These are phyloP conservation scores for Seriola aureovittata DNA, from an alignment of 2,113 vertebrate species.

Conservation along the genomic window DNA sequence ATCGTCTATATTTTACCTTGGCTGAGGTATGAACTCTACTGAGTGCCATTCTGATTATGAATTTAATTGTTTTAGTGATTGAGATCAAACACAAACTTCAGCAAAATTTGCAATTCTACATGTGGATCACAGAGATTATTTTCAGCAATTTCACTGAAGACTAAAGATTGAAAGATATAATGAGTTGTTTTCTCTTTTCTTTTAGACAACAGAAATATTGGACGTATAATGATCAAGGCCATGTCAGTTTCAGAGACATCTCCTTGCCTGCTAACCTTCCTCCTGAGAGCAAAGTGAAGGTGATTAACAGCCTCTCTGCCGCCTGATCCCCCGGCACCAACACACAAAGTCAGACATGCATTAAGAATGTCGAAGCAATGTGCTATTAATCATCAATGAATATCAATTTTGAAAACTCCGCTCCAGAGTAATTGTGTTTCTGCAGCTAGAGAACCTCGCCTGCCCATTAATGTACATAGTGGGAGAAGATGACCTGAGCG, in stretches of 20 bases:
- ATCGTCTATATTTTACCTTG: too few species aligned
- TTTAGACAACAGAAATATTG: conserved; percentile 56
- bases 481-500: conserved; percentile 74
- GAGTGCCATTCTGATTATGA: too few species aligned
- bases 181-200: not conserved
- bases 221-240: conserved; percentile 45
- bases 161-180: not conserved
- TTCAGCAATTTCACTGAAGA: not conserved
- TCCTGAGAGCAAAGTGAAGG: conserved; percentile 66
- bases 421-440: not conserved
- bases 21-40: too few species aligned
- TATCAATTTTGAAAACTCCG: not conserved
- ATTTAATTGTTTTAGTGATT: not conserved
- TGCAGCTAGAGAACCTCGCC: conserved; percentile 72
- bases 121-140: not conserved
- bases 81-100: not conserved
- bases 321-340: not conserved
- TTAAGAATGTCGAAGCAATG: not conserved
- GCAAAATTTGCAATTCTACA: too few species aligned
- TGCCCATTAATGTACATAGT: conserved; percentile 78
- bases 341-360: not conserved
- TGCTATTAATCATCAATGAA: not conserved
- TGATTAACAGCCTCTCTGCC: conserved; percentile 28
- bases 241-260: conserved; percentile 49
- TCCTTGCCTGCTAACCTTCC: conserved; percentile 50